Evolutionary conservation across 2,113 vertebrate species (phyloP), one percentile per base, ranked within the genome.

Genomic region (Varanus komodoensis): DNA sequence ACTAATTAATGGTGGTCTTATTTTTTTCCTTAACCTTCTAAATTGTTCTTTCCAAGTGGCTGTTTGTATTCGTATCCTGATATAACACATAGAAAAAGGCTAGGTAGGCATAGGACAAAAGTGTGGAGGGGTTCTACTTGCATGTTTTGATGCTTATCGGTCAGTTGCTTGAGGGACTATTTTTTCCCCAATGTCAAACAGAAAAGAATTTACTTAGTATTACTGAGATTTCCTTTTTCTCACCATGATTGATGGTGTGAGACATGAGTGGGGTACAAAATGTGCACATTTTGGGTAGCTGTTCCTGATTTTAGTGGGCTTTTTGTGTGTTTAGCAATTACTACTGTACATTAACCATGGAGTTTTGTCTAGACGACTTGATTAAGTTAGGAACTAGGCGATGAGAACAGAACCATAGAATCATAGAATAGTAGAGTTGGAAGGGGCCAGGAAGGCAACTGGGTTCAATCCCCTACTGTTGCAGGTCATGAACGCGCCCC

Each of bases 1-100:
- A 14, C 61, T 85, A 52, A 85, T 85, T 78, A 89, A 78, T 68
- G 44, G 38, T 89, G 81, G 27, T 34, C 32, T 78, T 84, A 78
- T 78, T 89, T 54, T 89, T 54, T 54, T 78, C 44, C 69, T 52
- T 89, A 61, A 79, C 89, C 73, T 85, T 79, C 75, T 23, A 38
- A 80, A 80, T 50, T 68, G 57, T 2, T 68, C 86, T 87, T 80
- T 77, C 52, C 25, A 67, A 87, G 38, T 14, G 19, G 68, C 64
- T 61, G 67, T 80, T n/a, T 17, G n/a, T 87, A 29, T 52, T 87
- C 69, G 57, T 25, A 61, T 32, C 32, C 9, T 57, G 48, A 54
- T 86, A 52, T 32, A n/a, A 68, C 67, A 38, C 32, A 19, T 29
- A 87, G 77, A 34, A 50, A 80, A 19, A 64, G 52, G 64, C 44